Evolutionary conservation across 2,888 invertebrate genomes (phyloP).

Genomic region (Endomychus coccineus): DNA sequence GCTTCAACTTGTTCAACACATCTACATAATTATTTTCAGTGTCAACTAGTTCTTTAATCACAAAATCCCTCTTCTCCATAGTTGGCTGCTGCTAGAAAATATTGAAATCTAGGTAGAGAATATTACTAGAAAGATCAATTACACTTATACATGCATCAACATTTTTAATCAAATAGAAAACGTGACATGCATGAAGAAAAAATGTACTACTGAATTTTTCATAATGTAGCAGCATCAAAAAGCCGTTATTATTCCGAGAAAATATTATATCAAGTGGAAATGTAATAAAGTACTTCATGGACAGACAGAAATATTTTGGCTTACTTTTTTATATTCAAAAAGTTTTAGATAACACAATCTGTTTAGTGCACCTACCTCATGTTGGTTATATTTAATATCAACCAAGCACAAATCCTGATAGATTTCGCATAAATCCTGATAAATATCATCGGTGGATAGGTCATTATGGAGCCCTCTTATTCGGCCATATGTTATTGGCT

Average conservation of each 20-base stretch:
- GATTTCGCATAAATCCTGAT: conserved; percentile 87
- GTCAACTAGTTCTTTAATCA: conserved; percentile 87
- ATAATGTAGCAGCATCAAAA: too few species aligned
- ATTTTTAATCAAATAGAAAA: too few species aligned
- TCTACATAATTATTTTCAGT: conserved; percentile 97
- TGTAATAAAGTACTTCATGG: neutral
- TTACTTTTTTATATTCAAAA: too few species aligned
- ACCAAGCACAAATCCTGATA: conserved; percentile 79
- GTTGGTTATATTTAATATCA: conserved; percentile 13
- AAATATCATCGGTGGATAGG: conserved; percentile 81
- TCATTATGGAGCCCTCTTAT: conserved; percentile 27
- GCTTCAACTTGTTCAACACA: conserved; percentile 77
- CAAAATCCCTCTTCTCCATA: conserved; percentile 85
- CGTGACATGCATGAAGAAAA: too few species aligned
- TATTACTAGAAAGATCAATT: neutral
- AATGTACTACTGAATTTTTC: too few species aligned
- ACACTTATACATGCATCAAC: too few species aligned
- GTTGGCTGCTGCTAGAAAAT: conserved; percentile 31
- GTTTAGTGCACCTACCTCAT: conserved; percentile 14
- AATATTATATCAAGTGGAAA: too few species aligned
- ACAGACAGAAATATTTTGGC: too few species aligned
- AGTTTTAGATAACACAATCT: too few species aligned
- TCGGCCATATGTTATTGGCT: conserved; percentile 29
- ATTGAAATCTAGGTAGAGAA: neutral
- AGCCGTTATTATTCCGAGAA: too few species aligned